phyloP scores from a whole-genome alignment of 2,888 invertebrate genomes.

The Sesia apiformis region DNA sequence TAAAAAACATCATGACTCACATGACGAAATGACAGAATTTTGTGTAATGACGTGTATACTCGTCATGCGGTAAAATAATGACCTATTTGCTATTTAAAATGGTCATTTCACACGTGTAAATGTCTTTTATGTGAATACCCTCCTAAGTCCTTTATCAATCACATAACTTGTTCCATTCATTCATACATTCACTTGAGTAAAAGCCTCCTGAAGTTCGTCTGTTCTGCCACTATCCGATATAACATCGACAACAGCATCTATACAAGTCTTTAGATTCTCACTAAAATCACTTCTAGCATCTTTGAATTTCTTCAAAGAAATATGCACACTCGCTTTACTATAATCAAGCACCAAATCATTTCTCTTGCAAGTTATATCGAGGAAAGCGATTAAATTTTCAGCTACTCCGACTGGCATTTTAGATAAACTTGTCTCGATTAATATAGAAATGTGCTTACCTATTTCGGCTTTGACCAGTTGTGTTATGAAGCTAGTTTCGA shows the following conservation, averaged over 20 bases:
- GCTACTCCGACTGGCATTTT: conserved; percentile 66
- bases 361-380: conserved; percentile 56
- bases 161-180: no score
- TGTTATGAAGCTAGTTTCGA: conserved; percentile 34
- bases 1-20: no score
- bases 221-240: background rate
- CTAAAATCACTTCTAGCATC: conserved; percentile 44
- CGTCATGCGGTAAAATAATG: no score
- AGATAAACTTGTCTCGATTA: conserved; percentile 61
- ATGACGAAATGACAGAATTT: no score
- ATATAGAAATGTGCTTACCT: conserved; percentile 60
- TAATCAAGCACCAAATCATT: conserved; percentile 43
- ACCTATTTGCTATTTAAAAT: no score
- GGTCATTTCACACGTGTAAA: no score
- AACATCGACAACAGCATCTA: background rate
- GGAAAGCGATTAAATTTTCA: conserved; percentile 64
- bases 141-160: no score
- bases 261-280: conserved; percentile 28
- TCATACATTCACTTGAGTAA: background rate
- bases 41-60: no score
- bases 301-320: conserved; percentile 40
- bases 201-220: background rate
- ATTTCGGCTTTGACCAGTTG: conserved; percentile 67
- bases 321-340: conserved; percentile 43
- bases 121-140: no score